Percentiles rank a stretch among this genome's conserved stretches.
Evolutionary conservation across 2,888 invertebrate species (phyloP).

Genomic region (Ypsolopha sequella): DNA sequence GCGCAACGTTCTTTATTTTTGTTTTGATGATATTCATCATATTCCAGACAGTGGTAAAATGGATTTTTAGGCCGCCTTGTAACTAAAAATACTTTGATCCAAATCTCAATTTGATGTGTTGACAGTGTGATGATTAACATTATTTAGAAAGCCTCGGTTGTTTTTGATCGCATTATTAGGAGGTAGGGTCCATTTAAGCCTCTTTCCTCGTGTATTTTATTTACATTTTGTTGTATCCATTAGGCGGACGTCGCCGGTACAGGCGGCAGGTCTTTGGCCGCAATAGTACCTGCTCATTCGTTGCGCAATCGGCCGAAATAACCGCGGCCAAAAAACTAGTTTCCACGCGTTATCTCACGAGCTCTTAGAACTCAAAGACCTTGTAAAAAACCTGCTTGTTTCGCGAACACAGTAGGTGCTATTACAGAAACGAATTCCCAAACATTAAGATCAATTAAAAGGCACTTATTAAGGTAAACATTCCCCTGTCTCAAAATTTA

Average conservation of each 20-base stretch:
- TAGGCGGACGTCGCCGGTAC: slow-evolving; percentile 22
- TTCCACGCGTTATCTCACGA: slow-evolving; percentile 26
- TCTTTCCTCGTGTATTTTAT: slow-evolving; percentile 46
- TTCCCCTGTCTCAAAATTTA: not conserved
- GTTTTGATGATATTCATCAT: not conserved
- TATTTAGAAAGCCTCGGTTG: not conserved
- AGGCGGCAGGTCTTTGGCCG: slow-evolving; percentile 38
- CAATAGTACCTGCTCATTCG: slow-evolving; percentile 23
- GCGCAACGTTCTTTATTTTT: not conserved
- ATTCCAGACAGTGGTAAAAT: too few relatives aligned
- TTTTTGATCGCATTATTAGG: slow-evolving; percentile 3
- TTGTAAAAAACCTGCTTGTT: slow-evolving; percentile 11
- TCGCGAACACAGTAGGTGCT: slow-evolving; percentile 14
- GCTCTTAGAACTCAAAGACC: not conserved
- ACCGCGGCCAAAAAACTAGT: slow-evolving; percentile 58
- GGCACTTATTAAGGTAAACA: too few relatives aligned
- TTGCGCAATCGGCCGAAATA: slow-evolving; percentile 57
- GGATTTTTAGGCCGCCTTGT: too few relatives aligned
- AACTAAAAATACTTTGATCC: too few relatives aligned
- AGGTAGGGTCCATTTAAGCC: slow-evolving; percentile 26
- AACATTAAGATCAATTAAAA: not conserved
- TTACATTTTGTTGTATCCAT: slow-evolving; percentile 52
- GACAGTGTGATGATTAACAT: not conserved
- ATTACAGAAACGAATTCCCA: not conserved
- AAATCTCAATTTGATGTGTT: too few relatives aligned